Evolutionary conservation across 2,797 vertebrate species (phyloP), one percentile per base, ranked within the genome.

Genomic region (Pseudochirops cupreus): DNA sequence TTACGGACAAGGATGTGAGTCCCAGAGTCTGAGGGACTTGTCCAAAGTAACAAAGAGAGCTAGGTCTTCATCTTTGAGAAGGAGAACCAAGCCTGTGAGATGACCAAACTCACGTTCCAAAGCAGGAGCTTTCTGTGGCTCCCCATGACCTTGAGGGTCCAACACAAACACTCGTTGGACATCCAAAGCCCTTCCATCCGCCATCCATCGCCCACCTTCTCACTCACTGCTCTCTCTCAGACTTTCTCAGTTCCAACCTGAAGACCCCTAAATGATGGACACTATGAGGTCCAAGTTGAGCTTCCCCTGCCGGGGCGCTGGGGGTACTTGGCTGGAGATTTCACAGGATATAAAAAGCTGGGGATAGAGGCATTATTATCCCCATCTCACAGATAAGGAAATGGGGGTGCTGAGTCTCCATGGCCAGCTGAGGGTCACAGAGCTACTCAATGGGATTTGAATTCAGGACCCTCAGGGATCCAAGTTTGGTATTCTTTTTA

Each of bases 1-100:
- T 56, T 11, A 33, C 0, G 0, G 39, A 7, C 0, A 9, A 10
- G 21, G 67, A 92, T 1, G 1, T 31, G 9, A 29, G 82, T 26
- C 33, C 52, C 46, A 11, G 28, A 31, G 52, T 52, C 9, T 31
- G 24, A 91, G 67, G 16, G 0, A 16, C 0, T 28, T 14, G 1
- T n/a, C 62, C 16, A 0, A 24, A 50, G 90, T 21, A 39, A 39
- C 67, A 74, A 16, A 39, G 67, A 33, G 31, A 62, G 10, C 13
- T 12, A 14, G 59, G 59, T 62, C 31, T 16, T 62, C 59, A 33
- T 14, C 59, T 62, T 31, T 62, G 59, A 62, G 52, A 52, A 52
- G 53, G 53, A 54, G 31, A 33, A 62, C 59, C 11, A 62, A 33
- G 31, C 12, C 10, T 4, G 3, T 33, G 59, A 33, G 31, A 33